Percentiles rank a stretch among this genome's conserved stretches.
Conservation (phyloP, 2,113 vertebrate genomes). For the Gadus chalcogrammus region DNA sequence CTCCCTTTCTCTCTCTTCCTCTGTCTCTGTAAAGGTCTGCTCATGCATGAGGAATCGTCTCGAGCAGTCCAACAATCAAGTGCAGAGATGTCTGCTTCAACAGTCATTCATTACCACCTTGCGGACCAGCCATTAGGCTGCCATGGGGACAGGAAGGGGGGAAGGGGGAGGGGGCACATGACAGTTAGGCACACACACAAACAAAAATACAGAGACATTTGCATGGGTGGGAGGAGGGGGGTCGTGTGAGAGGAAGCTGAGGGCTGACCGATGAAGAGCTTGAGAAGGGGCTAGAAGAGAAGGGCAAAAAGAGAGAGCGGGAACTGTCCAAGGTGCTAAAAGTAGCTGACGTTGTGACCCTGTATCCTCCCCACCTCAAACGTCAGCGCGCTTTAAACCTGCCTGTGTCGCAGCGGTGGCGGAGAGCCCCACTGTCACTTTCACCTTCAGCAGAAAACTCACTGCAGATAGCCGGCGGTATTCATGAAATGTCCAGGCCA, state of each 20-base stretch:
- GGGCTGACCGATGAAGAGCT: slow-evolving; percentile 22
- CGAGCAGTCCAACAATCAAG: slow-evolving; percentile 42
- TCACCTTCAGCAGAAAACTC: too few relatives aligned
- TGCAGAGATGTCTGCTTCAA: slow-evolving; percentile 20
- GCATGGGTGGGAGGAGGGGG: slow-evolving; percentile 18
- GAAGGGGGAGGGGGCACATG: slow-evolving; percentile 1
- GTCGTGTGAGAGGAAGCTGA: slow-evolving; percentile 59
- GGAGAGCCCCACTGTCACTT: too few relatives aligned
- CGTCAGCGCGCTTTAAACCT: too few relatives aligned
- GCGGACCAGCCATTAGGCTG: not conserved
- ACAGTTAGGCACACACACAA: not conserved
- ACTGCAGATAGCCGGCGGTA: too few relatives aligned
- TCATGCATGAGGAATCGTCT: slow-evolving; percentile 55
- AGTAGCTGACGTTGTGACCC: slow-evolving; percentile 40
- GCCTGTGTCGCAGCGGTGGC: too few relatives aligned
- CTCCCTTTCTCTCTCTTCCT: slow-evolving; percentile 16
- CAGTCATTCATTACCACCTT: slow-evolving; percentile 1
- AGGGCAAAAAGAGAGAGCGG: not conserved
- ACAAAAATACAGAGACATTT: not conserved
- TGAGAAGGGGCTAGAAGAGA: not conserved
- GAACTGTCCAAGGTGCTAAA: slow-evolving; percentile 63
- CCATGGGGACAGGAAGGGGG: slow-evolving; percentile 11
- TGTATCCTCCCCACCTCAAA: slow-evolving; percentile 8
- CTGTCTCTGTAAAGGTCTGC: slow-evolving; percentile 46
- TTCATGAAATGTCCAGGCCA: too few relatives aligned